Conservation (phyloP, 2,888 invertebrate genomes). For the Ichneumoninae sp. region DNA sequence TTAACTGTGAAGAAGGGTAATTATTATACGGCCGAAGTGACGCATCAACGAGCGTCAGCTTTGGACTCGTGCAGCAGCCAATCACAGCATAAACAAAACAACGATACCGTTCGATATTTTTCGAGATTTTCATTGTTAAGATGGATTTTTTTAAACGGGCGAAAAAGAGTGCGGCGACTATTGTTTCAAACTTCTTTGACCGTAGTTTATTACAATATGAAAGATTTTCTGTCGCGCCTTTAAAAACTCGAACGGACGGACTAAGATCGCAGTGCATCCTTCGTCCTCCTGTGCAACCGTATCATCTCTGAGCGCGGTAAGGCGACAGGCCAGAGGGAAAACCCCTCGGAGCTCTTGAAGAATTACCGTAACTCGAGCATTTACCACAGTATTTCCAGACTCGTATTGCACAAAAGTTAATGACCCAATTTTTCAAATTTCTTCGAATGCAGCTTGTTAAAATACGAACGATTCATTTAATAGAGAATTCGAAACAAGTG, state of each 20-base stretch:
- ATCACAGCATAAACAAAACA: no score
- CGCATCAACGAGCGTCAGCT: no score
- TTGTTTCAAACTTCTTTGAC: no score
- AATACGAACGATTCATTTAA: neutral
- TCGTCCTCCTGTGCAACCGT: conserved; percentile 33
- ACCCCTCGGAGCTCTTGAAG: conserved; percentile 46
- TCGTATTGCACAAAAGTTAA: no score
- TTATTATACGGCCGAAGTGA: no score
- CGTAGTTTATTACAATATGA: no score
- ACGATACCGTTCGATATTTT: no score
- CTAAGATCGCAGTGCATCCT: conserved; percentile 76
- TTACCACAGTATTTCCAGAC: neutral
- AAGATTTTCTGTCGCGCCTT: conserved; percentile 39
- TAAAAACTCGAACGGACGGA: conserved; percentile 66
- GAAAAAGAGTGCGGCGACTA: no score
- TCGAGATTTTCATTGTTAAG: no score
- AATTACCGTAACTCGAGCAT: conserved; percentile 15
- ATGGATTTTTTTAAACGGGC: no score
- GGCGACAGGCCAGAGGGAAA: conserved; percentile 63
- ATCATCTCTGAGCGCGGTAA: conserved; percentile 38
- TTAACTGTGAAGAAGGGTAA: no score
- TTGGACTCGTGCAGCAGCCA: no score
- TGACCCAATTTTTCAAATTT: neutral
- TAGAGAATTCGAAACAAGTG: neutral
- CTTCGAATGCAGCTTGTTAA: neutral